A percentile compares a stretch with the other conserved stretches of the same genome.
Evolutionary conservation across 2,113 vertebrate species (phyloP).

Genomic region (Gobiocypris rarus): DNA sequence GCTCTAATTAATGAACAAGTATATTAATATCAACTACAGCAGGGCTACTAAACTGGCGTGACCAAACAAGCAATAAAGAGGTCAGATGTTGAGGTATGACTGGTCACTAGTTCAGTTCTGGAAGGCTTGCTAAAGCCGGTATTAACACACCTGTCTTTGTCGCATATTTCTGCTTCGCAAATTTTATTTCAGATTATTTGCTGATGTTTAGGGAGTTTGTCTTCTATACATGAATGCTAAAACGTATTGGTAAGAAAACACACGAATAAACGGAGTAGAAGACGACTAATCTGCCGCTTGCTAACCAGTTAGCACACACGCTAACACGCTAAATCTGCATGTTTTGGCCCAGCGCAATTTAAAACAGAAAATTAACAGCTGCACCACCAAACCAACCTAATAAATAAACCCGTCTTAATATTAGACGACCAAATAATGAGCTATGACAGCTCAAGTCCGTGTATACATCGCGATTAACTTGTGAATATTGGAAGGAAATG

Average conservation of each 20-base stretch:
- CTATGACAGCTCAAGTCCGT: not conserved
- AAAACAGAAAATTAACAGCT: not conserved
- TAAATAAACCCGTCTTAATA: not conserved
- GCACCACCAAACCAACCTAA: not conserved
- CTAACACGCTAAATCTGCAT: slow-evolving; percentile 24
- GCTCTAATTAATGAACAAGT: not conserved
- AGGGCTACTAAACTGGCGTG: not conserved
- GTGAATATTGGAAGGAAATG: slow-evolving; percentile 12
- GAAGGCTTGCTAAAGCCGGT: slow-evolving; percentile 34
- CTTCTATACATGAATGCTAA: not conserved
- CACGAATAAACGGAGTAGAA: not conserved
- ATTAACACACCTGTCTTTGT: slow-evolving; percentile 35
- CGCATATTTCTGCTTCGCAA: not conserved
- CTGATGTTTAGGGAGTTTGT: not conserved
- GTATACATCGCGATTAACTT: not conserved
- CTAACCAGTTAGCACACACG: slow-evolving; percentile 18
- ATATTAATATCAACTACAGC: not conserved
- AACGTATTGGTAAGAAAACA: not conserved
- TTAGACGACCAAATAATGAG: not conserved
- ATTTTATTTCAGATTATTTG: not conserved
- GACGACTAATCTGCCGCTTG: not conserved
- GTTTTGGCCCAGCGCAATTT: not conserved
- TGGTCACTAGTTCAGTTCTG: slow-evolving; percentile 15
- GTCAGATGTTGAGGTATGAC: slow-evolving; percentile 11
- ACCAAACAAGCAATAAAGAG: not conserved